phyloP scores from a whole-genome alignment of 2,888 invertebrate species.

The Phortica okadai region DNA sequence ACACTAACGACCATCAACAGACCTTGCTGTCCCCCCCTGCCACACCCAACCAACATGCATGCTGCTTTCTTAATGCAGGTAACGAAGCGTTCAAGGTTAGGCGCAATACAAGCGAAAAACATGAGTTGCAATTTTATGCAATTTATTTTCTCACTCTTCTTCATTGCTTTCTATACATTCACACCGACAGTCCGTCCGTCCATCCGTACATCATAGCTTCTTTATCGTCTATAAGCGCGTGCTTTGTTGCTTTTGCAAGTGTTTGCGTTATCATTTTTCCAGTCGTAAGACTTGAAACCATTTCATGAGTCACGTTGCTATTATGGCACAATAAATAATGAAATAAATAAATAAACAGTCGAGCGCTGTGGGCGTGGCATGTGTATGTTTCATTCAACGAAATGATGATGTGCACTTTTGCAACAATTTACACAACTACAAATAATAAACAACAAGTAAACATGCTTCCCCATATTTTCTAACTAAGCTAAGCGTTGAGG shows the following conservation, averaged over 20 bases:
- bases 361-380: background rate
- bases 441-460: background rate
- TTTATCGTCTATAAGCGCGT: background rate
- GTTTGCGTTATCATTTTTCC: slow-evolving; percentile 65
- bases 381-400: background rate
- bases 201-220: background rate
- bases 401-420: slow-evolving; percentile 26
- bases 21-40: slow-evolving; percentile 22
- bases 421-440: slow-evolving; percentile 12
- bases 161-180: slow-evolving; percentile 55
- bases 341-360: slow-evolving; percentile 19
- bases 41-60: slow-evolving; percentile 3
- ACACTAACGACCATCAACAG: slow-evolving; percentile 22
- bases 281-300: slow-evolving; percentile 51
- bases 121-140: slow-evolving; percentile 63
- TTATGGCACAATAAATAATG: slow-evolving; percentile 51
- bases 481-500: no score
- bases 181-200: slow-evolving; percentile 44
- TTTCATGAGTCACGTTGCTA: slow-evolving; percentile 62
- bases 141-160: slow-evolving; percentile 59
- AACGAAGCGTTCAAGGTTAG: slow-evolving; percentile 67
- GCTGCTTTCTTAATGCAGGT: slow-evolving; percentile 58
- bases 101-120: slow-evolving; percentile 38
- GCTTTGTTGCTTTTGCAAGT: slow-evolving; percentile 41
- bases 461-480: background rate